These are phyloP conservation scores for Sarcophaga bullata DNA, from an alignment of 1,140 invertebrate genomes.

Conservation along the genomic window DNA sequence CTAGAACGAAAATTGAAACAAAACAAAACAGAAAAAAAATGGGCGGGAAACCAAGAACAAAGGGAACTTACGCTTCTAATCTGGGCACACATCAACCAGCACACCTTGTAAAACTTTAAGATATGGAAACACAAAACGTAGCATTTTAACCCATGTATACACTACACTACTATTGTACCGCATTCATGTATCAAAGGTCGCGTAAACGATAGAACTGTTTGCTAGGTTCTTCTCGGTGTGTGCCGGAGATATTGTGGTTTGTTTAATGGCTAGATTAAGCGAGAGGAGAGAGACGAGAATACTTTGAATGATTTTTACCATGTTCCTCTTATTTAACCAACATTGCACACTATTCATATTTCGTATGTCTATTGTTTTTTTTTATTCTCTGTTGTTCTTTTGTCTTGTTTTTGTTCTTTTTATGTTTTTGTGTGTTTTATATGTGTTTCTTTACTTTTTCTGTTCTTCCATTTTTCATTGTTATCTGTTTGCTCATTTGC, in stretches of 20 bases:
- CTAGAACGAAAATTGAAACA: background rate
- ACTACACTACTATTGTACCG: no score
- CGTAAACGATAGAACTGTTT: background rate
- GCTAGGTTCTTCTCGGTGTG: no score
- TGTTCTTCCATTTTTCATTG: background rate
- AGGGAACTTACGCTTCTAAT: background rate
- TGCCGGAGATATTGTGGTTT: no score
- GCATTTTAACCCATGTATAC: background rate
- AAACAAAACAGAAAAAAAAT: background rate
- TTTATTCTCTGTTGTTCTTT: background rate
- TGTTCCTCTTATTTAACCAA: background rate
- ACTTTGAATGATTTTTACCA: slow-evolving; percentile 5
- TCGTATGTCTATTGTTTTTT: no score
- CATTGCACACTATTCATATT: no score
- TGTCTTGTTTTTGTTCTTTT: background rate
- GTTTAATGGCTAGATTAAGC: no score
- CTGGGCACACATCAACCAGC: background rate
- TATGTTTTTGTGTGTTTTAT: no score
- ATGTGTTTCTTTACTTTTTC: background rate
- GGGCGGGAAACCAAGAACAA: background rate
- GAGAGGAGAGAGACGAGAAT: no score
- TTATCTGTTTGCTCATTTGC: no score
- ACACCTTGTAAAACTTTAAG: background rate
- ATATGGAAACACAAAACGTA: slow-evolving; percentile 1
- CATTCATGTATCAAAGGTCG: no score